Evolutionary conservation across 2,888 invertebrate genomes (phyloP), one percentile per base, ranked within the genome.

Genomic region (Diarsia mendica): DNA sequence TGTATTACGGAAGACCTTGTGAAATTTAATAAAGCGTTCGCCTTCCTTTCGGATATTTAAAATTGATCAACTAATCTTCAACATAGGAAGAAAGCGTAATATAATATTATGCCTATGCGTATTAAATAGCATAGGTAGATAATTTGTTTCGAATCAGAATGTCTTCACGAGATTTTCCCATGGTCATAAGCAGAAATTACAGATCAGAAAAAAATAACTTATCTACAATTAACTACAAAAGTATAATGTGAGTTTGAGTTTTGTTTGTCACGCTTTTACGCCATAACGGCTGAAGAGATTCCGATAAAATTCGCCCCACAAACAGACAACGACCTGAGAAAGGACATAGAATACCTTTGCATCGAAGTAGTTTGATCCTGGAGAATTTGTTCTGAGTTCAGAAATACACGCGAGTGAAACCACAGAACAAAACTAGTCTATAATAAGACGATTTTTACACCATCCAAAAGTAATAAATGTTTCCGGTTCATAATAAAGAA

Each of bases 401-500:
- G 5, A 10, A 0, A 18, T 33, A 15, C 15, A 15, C 3, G 28
- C 28, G 28, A 15, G 10, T 18, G 60, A 33, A 60, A 4, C 9
- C 60, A 33, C 18, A 28, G 33, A 15, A 60, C 28, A 8, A 63
- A 63, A n/a, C 63, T 23, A 23, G 63, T 63, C 28, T 83, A 85
- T 79, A 80, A 87, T 85, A 90, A 89, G 88, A 89, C 88, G 89
- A 93, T 92, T 91, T 82, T 91, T 93, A 93, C 89, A 90, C 90
- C 88, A 89, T 89, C 88, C 89, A 90, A 90, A 90, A 87, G 93
- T 93, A 93, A 96, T 95, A 96, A 96, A 95, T 93, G 94, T 94
- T 95, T 96, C 96, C 96, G 94, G 95, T 92, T 89, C 83, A 89
- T 95, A 95, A 95, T 96, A 95, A 95, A 95, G 94, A 94, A 92